These are phyloP conservation scores for Aradus depressus DNA, from an alignment of 2,888 invertebrate species.

Conservation along the genomic window DNA sequence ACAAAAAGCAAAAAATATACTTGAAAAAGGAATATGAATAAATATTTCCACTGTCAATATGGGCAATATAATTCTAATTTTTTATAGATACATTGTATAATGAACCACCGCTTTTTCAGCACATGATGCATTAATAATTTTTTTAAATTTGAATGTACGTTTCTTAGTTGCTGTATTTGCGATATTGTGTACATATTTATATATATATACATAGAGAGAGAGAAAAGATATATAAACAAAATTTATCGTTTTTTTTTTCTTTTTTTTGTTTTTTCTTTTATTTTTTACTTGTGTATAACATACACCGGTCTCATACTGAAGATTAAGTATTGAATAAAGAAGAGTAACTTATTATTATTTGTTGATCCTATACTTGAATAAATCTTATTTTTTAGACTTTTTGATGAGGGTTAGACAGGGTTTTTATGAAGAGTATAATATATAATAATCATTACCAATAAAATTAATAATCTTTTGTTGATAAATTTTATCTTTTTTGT, in stretches of 20 bases:
- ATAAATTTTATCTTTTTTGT: no score
- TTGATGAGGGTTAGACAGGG: no score
- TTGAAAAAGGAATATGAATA: no score
- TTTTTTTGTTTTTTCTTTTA: no score
- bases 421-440: no score
- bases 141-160: slow-evolving; percentile 6
- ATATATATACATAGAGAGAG: slow-evolving; percentile 14
- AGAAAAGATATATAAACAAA: slow-evolving; percentile 15
- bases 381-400: background rate
- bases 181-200: slow-evolving; percentile 17
- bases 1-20: no score
- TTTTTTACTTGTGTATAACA: slow-evolving; percentile 22
- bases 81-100: no score
- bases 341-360: slow-evolving; percentile 13
- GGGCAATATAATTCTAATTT: no score
- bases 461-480: no score
- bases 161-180: slow-evolving; percentile 13
- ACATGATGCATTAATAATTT: slow-evolving; percentile 12
- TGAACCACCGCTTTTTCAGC: no score
- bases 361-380: background rate
- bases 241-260: slow-evolving; percentile 16
- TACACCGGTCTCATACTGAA: slow-evolving; percentile 21
- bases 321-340: slow-evolving; percentile 15
- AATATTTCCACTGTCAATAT: no score
- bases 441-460: no score